Evolutionary conservation across 1,140 invertebrate species (phyloP), one percentile per base, ranked within the genome.

Genomic region (Copidosoma floridanum): DNA sequence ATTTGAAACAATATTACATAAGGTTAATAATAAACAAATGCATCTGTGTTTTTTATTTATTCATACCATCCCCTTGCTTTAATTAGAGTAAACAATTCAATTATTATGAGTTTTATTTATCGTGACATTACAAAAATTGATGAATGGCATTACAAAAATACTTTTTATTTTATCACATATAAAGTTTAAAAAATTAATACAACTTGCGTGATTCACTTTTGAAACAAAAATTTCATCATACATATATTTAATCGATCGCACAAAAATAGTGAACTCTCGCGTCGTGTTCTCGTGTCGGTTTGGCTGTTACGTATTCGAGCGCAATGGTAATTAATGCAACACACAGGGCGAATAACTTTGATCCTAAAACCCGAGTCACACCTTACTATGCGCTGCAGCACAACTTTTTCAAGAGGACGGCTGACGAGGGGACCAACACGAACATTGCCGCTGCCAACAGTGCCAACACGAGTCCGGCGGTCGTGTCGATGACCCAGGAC

Each of bases 321-420:
- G 37, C 18, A 26, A 55, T 24, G 48, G 27, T 55, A 60, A 54
- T 20, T 21, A 53, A 54, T 54, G 43, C 58, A n/a, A n/a, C n/a
- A n/a, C n/a, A n/a, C n/a, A n/a, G n/a, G n/a, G n/a, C n/a, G n/a
- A n/a, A n/a, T 69, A 96, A 99, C 72, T 99, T 94, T 81, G 96
- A 99, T 82, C 95, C 97, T 1, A 97, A 97, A 79, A 93, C 92
- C 52, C 84, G 97, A 63, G 95, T 99, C 66, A 97, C 95, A 68
- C 96, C 97, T 35, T 97, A 96, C 80, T 96, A 98, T 80, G 96
- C 95, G 69, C 85, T 99, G 65, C 93, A 96, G 81, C 95, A 98
- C 84, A 94, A 94, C 77, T 98, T 98, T 84, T 96, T 98, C 80
- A 95, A 97, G 80, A 85, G 95, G 72, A 95, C 93, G 63, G 88